Evolutionary conservation across 2,888 invertebrate species (phyloP), one percentile per base, ranked within the genome.

Genomic region (Ischnus inquisitorius): DNA sequence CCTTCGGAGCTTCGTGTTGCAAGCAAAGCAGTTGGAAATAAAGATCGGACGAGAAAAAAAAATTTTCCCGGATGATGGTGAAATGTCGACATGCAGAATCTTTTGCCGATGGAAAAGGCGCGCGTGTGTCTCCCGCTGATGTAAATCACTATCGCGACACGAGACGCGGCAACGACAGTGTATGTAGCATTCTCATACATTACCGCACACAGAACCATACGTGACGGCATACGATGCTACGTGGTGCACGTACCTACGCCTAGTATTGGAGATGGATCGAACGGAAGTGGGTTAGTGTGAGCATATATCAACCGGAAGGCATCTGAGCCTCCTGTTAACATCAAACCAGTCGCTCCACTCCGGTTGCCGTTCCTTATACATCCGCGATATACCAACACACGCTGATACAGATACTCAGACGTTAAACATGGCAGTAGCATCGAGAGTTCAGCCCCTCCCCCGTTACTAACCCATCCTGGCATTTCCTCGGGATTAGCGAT

Each of bases 311-410:
- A 74, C 82, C 87, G 86, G 84, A 89, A 87, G 34, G 86, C 79
- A 86, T 76, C 72, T 85, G 85, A 72, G 87, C 81, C 75, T 8
- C 87, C 84, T 88, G 88, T 89, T 91, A 89, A 91, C 89, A 87
- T 89, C 88, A 87, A 89, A 83, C 85, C 85, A 86, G 86, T 88
- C 89, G 84, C 87, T 87, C 86, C 87, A 86, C 75, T 84, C 79
- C 72, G 67, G 65, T 67, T 68, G 54, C 72, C 39, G 34, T 74
- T 74, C 69, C 51, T 74, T 67, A 78, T 78, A 48, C 65, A 34
- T 69, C 68, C 39, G 34, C 16, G 28, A 68, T 72, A 65, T 12
- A 65, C 65, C 34, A 4, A 68, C 46, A 41, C 60, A 77, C 57
- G 5, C 72, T 57, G 46, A 25, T 64, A 25, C 57, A 46, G 43